Base-by-base conservation (phyloP, 2,888 invertebrate species). In the Nomada fabriciana region DNA sequence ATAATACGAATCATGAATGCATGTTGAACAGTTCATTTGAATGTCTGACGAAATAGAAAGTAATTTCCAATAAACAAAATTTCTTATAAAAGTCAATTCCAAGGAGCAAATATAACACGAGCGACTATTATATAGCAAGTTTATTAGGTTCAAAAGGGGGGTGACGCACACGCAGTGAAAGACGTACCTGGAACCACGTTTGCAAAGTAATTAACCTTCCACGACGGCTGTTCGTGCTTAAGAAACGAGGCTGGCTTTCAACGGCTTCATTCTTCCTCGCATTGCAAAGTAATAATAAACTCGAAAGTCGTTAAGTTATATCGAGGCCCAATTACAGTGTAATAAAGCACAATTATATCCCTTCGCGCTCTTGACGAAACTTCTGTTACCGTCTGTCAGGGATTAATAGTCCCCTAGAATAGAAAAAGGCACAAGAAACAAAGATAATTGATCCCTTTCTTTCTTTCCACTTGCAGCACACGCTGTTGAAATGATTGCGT, bases 301-400 rank as follows among this genome's bases (percentile, higher is more conserved):
- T 73, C 80, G 70, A 72, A 83, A 82, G 84, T 84, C 86, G 86
- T 86, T 86, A 72, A 81, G 83, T 84, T 74, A 79, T 83, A 86
- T 86, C 86, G 75, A 63, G 70, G 52, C 29, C 42, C 82, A 86
- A 84, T 86, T 86, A 82, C 63, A 57, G 59, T 20, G 47, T 29
- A 69, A 82, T 74, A 82, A 76, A 60, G 29, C 57, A 23, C 55
- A 65, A 75, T 78, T 74, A 60, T 59, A 59, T 72, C 67, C 64
- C 57, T 59, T 70, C 60, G 79, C 69, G 43, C 65, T 78, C 63
- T 72, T 72, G 53, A 61, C 71, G 70, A 71, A 74, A 76, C 23
- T 63, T 53, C 53, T 47, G 67, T 25, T 67, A 20, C 43, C 13
- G 13, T 2, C 42, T 5, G 36, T 36, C 2, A 23, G 42, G 23